phyloP scores from a whole-genome alignment of 2,888 invertebrate species.

The Mesorhabditis belari region DNA sequence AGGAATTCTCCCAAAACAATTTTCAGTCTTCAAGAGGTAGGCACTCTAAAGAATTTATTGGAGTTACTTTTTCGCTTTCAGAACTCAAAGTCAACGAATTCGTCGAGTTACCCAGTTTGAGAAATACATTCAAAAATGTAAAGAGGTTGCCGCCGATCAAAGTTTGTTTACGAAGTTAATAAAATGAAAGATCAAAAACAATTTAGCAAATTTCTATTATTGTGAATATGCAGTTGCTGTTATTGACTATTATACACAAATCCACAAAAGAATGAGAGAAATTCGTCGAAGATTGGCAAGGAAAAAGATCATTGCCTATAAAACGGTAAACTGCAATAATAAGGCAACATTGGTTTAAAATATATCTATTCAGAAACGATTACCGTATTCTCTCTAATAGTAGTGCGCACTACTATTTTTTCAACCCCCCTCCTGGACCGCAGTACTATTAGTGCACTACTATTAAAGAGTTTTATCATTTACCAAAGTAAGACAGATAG shows the following conservation, averaged over 20 bases:
- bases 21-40: not conserved
- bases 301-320: slow-evolving; percentile 7
- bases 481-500: too few species aligned
- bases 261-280: slow-evolving; percentile 25
- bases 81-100: not conserved
- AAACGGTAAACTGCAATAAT: not conserved
- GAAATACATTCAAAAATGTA: slow-evolving; percentile 30
- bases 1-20: slow-evolving; percentile 24
- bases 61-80: too few species aligned
- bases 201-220: slow-evolving; percentile 18
- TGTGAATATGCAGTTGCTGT: slow-evolving; percentile 26
- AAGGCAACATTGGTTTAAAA: too few species aligned
- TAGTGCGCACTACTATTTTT: too few species aligned
- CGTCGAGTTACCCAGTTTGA: slow-evolving; percentile 22
- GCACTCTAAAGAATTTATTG: too few species aligned
- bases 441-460: too few species aligned
- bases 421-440: too few species aligned
- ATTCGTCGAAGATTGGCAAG: slow-evolving; percentile 13
- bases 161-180: slow-evolving; percentile 11
- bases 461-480: too few species aligned
- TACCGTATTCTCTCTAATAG: too few species aligned
- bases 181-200: not conserved
- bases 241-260: slow-evolving; percentile 28
- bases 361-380: too few species aligned
- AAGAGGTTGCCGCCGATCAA: slow-evolving; percentile 22